Base-by-base conservation (phyloP, 2,797 vertebrate genomes). In the Gila robusta region DNA sequence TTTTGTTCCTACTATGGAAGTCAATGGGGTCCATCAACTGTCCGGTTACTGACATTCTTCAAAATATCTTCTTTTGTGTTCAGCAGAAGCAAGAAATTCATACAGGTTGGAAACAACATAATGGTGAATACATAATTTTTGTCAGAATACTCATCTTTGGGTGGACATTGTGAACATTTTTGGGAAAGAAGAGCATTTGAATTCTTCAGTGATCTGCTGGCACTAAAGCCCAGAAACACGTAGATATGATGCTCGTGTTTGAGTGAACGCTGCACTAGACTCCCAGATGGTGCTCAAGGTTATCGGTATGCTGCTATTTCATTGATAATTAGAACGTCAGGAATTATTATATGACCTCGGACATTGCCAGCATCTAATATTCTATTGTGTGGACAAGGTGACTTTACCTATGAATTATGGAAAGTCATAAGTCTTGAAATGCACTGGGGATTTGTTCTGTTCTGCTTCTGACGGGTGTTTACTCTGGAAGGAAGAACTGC, bases 221-320 rank as follows among this genome's bases (percentile, higher is more conserved):
- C 23, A n/a, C 4, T 52, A 14, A 5, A 66, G 21, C 2, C 28
- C 44, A 84, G 62, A 54, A 28, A 41, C 9, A 41, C 54, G 21
- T 59, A 81, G 69, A 90, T 83, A 28, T 52, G 70, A 77, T 83
- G 39, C 41, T 28, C 80, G 23, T 41, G 49, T 72, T 59, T 35
- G 74, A 72, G 70, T 52, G 77, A 59, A 67, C 3, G 23, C 62
- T 41, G 62, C 78, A 78, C 32, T 64, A 69, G 71, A 82, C 64
- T 76, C 81, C 81, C 84, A 86, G 83, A 84, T 84, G 81, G 84
- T n/a, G 62, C 64, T 84, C 84, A 87, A 90, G 86, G 86, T 89
- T 76, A 87, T 59, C 1, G 6, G 76, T 32, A 66, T 77, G 35
- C 62, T 74, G n/a, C 56, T 44, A 82, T 82, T 83, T 83, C 72